These are phyloP conservation scores for Meloidogyne floridensis DNA, from an alignment of 1,140 invertebrate species.

Conservation along the genomic window DNA sequence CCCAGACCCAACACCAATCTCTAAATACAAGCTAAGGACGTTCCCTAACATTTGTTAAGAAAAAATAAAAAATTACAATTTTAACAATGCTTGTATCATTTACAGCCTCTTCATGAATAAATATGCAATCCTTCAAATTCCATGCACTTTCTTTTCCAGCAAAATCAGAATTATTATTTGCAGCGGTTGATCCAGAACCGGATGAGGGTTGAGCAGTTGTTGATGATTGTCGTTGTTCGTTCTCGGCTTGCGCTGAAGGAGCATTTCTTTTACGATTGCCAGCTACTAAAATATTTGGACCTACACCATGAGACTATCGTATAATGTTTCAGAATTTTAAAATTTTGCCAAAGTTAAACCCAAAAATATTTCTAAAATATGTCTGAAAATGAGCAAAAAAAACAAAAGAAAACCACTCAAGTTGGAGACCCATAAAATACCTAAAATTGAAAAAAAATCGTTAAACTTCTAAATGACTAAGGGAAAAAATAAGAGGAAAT, in stretches of 20 bases:
- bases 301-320: constrained; percentile 21
- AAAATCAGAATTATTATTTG: too few species aligned
- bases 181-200: too few species aligned
- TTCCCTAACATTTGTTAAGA: too few species aligned
- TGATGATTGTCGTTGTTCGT: too few species aligned
- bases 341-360: constrained; percentile 26
- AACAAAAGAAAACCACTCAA: constrained; percentile 9
- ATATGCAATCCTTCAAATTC: constrained; percentile 87
- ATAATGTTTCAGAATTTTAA: constrained; percentile 23
- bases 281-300: constrained; percentile 51
- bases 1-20: too few species aligned
- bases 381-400: background rate
- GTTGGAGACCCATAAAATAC: too few species aligned
- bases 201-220: too few species aligned
- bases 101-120: constrained; percentile 79
- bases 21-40: too few species aligned
- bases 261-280: constrained; percentile 62
- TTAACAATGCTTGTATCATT: constrained; percentile 72
- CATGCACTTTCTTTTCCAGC: constrained; percentile 80
- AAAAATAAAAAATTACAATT: constrained; percentile 79
- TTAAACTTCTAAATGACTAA: background rate
- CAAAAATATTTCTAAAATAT: constrained; percentile 8
- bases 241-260: constrained; percentile 53
- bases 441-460: constrained; percentile 17
- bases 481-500: background rate